Conservation (phyloP, 2,797 vertebrate species). For the Diplodus puntazzo region DNA sequence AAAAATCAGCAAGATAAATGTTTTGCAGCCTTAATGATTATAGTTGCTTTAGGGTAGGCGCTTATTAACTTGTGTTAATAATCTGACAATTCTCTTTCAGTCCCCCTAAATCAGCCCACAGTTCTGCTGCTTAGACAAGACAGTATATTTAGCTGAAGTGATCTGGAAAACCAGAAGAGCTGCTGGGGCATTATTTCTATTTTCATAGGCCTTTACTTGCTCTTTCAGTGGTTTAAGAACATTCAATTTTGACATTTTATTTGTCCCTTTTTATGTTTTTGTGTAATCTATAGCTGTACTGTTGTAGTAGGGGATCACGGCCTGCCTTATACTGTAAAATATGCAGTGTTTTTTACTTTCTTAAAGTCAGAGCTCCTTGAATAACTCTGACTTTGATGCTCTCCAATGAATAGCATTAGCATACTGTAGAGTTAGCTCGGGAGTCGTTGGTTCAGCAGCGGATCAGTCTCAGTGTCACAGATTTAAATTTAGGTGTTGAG, state of each 20-base stretch:
- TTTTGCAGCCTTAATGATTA: conserved; percentile 63
- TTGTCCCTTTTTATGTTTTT: conserved; percentile 36
- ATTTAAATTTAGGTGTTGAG: conserved; percentile 70
- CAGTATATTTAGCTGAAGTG: conserved; percentile 30
- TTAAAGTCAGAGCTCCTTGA: conserved; percentile 59
- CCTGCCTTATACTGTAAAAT: conserved; percentile 39
- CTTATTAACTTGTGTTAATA: conserved; percentile 73
- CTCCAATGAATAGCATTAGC: conserved; percentile 69
- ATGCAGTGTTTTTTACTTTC: conserved; percentile 39
- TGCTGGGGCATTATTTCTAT: conserved; percentile 36
- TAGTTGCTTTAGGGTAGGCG: conserved; percentile 58
- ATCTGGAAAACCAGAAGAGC: conserved; percentile 36
- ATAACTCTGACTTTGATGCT: conserved; percentile 65
- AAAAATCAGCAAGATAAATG: conserved; percentile 59
- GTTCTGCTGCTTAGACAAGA: conserved; percentile 43
- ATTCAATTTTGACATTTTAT: conserved; percentile 29
- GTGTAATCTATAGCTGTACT: conserved; percentile 36
- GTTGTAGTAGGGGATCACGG: neutral
- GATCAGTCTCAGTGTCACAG: conserved; percentile 71
- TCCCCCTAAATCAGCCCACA: conserved; percentile 59
- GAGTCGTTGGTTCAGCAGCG: conserved; percentile 55
- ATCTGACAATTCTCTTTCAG: conserved; percentile 67
- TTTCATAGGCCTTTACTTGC: conserved; percentile 26
- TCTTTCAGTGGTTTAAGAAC: conserved; percentile 28
- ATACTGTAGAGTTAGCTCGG: conserved; percentile 62